phyloP scores from a whole-genome alignment of 2,888 invertebrate species.

The Merodon equestris region DNA sequence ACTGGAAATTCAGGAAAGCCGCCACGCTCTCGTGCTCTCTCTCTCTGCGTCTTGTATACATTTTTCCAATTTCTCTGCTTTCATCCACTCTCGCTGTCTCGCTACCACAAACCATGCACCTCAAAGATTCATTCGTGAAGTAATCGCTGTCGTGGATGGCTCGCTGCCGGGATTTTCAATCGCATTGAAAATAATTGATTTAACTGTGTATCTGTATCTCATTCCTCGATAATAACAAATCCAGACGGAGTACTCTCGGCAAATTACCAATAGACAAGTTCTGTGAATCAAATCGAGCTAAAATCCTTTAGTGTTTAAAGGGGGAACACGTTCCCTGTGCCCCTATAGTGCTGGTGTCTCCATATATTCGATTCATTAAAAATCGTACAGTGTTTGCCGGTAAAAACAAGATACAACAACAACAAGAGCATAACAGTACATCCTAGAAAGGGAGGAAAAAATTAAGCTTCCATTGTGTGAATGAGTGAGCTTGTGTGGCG shows the following conservation, averaged over 20 bases:
- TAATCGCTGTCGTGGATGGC: conserved; percentile 44
- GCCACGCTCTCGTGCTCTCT: conserved; percentile 38
- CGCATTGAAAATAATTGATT: conserved; percentile 49
- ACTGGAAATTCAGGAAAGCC: conserved; percentile 43
- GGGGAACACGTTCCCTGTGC: too few species aligned
- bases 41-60: conserved; percentile 7
- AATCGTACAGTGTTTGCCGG: conserved; percentile 36
- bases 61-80: conserved; percentile 1
- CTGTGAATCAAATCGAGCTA: too few species aligned
- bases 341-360: too few species aligned
- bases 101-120: conserved; percentile 27
- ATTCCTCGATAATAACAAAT: conserved; percentile 42
- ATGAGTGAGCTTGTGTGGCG: conserved; percentile 62
- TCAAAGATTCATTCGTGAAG: conserved; percentile 58
- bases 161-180: conserved; percentile 55
- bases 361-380: too few species aligned
- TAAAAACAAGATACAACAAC: conserved; percentile 34
- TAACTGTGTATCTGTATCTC: conserved; percentile 49
- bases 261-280: too few species aligned
- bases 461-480: conserved; percentile 55
- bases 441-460: conserved; percentile 16
- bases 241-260: conserved; percentile 54
- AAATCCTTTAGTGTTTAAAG: too few species aligned
- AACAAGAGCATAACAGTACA: conserved; percentile 16
- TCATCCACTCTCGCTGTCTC: conserved; percentile 8